Base-by-base conservation (phyloP, 1,140 invertebrate genomes). In the Scylla paramamosain region DNA sequence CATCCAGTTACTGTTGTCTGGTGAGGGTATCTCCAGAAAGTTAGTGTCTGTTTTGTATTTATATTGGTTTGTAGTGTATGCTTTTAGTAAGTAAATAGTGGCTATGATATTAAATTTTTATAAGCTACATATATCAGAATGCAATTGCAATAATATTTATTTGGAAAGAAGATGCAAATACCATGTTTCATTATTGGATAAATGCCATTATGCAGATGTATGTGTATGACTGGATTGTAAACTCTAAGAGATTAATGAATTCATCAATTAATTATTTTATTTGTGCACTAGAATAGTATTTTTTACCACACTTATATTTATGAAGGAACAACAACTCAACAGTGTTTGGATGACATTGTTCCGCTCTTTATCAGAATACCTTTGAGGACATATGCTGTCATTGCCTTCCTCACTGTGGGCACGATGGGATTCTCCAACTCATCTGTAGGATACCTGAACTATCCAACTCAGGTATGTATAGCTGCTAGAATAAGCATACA, bases 401-500 rank as follows among this genome's bases (percentile, higher is more conserved):
- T 99, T 89, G 99, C 99, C 82, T 97, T 99, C 48, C 97, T 99
- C 39, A 99, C 99, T 0, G 97, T 99, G 8, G 98, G 98, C 0
- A 99, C 99, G 16, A 99, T 99, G 99, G 99, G 99, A 0, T 98
- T 99, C 96, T 99, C 99, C 4, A 99, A 99, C 97, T 98, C 99
- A 16, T 99, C 99, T 8, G 97, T 99, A n/a, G 99, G 98, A 83
- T 99, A 99, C 97, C 97, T 99, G 0, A 99, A 99, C 97, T 99
- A 99, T 97, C 99, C 99, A 29, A 99, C 98, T 0, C 98, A 98
- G 97, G 96, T 96, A 97, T 95, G 96, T 31, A 39, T 39, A 39
- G 39, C 39, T 39, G 6, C 39, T 39, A 39, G 1, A 39, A 39
- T 39, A 39, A 39, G 39, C 39, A 39, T 39, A 39, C n/a, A n/a